These are phyloP conservation scores for Oncorhynchus tshawytscha DNA, from an alignment of 2,113 vertebrate genomes.

Conservation along the genomic window DNA sequence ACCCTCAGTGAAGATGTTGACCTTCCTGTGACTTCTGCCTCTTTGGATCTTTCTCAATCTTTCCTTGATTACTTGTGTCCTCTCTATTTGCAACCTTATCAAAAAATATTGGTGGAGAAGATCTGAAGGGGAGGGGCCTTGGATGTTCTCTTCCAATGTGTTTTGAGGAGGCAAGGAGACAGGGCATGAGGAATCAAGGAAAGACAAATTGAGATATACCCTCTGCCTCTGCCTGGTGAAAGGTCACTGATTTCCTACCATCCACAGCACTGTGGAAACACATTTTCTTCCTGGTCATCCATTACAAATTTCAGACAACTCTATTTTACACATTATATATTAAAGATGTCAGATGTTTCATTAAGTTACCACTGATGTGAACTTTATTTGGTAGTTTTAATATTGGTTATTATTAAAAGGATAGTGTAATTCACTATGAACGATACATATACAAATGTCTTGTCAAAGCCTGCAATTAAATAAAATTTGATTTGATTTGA, in stretches of 20 bases:
- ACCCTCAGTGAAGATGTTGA: conserved; percentile 28
- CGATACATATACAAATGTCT: neutral
- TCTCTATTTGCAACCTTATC: too few relatives aligned
- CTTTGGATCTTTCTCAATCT: neutral
- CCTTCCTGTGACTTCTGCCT: neutral
- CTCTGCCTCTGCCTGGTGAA: neutral
- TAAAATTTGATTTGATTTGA: too few relatives aligned
- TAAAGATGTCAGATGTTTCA: neutral
- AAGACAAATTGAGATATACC: too few relatives aligned
- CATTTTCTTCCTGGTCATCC: neutral
- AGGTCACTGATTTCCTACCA: conserved; percentile 5
- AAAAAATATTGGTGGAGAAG: too few relatives aligned
- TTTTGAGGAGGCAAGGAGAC: too few relatives aligned
- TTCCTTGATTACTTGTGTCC: neutral
- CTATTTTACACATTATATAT: neutral
- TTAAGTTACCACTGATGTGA: too few relatives aligned
- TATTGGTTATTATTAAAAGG: too few relatives aligned
- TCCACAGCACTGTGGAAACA: conserved; percentile 11
- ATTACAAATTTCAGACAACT: too few relatives aligned
- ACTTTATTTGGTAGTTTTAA: too few relatives aligned
- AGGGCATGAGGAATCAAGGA: too few relatives aligned
- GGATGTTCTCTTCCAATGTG: too few relatives aligned
- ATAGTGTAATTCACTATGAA: neutral
- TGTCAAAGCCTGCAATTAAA: neutral
- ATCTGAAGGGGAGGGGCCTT: too few relatives aligned